A percentile compares a stretch with the other conserved stretches of the same genome.
phyloP scores from a whole-genome alignment of 2,888 invertebrate genomes.

The Ectemnius lituratus region DNA sequence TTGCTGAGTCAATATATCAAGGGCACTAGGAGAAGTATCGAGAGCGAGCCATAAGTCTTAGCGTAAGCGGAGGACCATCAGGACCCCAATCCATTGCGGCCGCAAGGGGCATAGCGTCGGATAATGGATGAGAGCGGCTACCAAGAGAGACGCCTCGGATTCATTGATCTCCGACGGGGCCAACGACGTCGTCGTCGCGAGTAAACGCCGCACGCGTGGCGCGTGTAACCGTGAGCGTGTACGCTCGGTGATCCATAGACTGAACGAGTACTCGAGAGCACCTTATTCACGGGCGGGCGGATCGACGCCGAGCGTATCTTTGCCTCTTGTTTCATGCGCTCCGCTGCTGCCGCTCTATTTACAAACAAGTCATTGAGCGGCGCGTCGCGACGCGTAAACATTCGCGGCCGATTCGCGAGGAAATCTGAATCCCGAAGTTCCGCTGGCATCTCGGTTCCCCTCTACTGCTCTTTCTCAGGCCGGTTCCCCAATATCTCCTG shows the following conservation, averaged over 20 bases:
- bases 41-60: too few species aligned
- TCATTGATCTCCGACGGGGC: slow-evolving; percentile 2
- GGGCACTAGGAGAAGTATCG: too few species aligned
- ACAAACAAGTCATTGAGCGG: slow-evolving; percentile 47
- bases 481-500: too few species aligned
- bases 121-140: slow-evolving; percentile 27
- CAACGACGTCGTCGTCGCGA: background rate
- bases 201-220: background rate
- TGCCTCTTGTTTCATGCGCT: background rate
- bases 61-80: too few species aligned
- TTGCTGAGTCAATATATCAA: too few species aligned
- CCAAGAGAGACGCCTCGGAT: background rate
- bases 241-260: too few species aligned
- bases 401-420: slow-evolving; percentile 20
- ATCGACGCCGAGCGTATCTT: slow-evolving; percentile 2
- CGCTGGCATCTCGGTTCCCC: too few species aligned
- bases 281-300: background rate
- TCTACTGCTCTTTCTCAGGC: too few species aligned
- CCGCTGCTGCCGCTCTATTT: slow-evolving; percentile 36
- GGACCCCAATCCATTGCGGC: too few species aligned
- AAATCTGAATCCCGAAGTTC: too few species aligned
- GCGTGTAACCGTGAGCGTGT: background rate
- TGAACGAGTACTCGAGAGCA: background rate
- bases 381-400: slow-evolving; percentile 36
- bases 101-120: background rate